These are phyloP conservation scores for Saguinus midas DNA, from an alignment of 2,113 vertebrate species.

Conservation along the genomic window DNA sequence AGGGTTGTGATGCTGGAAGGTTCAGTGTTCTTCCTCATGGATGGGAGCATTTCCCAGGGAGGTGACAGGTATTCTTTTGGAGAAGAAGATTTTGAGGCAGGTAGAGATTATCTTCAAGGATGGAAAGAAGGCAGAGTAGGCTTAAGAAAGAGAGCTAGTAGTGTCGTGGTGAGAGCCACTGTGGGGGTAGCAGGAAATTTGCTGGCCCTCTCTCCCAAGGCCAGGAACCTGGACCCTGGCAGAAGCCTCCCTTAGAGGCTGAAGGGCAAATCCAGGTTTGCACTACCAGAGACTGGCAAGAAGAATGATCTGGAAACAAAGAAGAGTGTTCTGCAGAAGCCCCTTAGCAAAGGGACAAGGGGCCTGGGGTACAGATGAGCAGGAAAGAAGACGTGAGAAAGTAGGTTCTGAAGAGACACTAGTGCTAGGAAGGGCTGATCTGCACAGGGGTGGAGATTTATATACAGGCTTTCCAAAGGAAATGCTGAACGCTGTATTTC, in stretches of 20 bases:
- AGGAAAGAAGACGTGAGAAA: background rate
- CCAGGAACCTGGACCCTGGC: background rate
- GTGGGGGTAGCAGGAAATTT: background rate
- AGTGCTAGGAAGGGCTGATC: background rate
- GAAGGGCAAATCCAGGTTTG: background rate
- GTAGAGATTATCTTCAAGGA: background rate
- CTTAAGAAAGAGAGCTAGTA: background rate
- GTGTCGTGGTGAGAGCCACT: background rate
- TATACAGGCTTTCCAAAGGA: constrained; percentile 31
- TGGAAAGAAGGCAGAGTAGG: background rate
- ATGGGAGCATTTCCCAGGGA: background rate
- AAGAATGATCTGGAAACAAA: background rate
- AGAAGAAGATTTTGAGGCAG: background rate
- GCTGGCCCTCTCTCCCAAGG: background rate
- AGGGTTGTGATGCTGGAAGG: background rate
- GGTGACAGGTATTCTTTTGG: background rate
- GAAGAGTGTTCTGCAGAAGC: background rate
- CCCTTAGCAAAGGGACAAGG: background rate
- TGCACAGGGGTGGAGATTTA: background rate
- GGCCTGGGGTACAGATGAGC: background rate
- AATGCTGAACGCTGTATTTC: constrained; percentile 16
- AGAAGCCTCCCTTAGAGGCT: background rate
- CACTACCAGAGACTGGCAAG: background rate
- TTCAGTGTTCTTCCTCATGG: background rate
- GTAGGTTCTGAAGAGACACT: background rate